Conservation (phyloP, 2,797 vertebrate species). For the Melanotaenia boesemani region DNA sequence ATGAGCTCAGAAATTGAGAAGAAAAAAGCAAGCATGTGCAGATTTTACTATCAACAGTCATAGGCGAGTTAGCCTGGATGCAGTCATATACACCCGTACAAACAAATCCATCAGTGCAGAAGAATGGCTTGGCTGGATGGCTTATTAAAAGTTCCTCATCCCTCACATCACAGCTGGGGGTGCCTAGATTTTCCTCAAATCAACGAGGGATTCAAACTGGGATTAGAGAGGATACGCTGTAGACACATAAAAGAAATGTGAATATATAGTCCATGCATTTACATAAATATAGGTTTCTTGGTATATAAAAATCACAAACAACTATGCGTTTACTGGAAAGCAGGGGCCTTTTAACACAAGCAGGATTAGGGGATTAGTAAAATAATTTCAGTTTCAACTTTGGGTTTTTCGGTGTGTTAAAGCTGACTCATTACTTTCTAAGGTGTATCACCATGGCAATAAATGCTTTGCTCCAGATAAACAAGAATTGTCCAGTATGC, state of each 20-base stretch:
- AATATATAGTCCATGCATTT: constrained; percentile 38
- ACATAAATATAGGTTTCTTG: constrained; percentile 41
- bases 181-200: constrained; percentile 53
- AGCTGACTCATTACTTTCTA: neutral
- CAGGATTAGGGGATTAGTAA: neutral
- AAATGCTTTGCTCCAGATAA: neutral
- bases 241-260: constrained; percentile 44
- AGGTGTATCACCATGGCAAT: neutral
- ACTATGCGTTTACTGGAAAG: constrained; percentile 55
- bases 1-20: constrained; percentile 36
- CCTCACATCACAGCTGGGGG: constrained; percentile 76
- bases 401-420: neutral
- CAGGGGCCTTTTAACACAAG: neutral
- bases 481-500: neutral
- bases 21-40: constrained; percentile 10
- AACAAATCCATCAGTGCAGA: constrained; percentile 49
- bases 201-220: constrained; percentile 68
- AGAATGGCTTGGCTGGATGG: constrained; percentile 44
- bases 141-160: constrained; percentile 54
- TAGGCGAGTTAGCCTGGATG: constrained; percentile 8
- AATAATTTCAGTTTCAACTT: neutral
- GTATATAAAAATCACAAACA: constrained; percentile 61
- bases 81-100: constrained; percentile 21
- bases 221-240: constrained; percentile 39
- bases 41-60: constrained; percentile 25